A percentile compares a stretch with the other conserved stretches of the same genome.
These are phyloP conservation scores for Centropus bengalensis DNA, from an alignment of 2,113 vertebrate species.

Conservation along the genomic window DNA sequence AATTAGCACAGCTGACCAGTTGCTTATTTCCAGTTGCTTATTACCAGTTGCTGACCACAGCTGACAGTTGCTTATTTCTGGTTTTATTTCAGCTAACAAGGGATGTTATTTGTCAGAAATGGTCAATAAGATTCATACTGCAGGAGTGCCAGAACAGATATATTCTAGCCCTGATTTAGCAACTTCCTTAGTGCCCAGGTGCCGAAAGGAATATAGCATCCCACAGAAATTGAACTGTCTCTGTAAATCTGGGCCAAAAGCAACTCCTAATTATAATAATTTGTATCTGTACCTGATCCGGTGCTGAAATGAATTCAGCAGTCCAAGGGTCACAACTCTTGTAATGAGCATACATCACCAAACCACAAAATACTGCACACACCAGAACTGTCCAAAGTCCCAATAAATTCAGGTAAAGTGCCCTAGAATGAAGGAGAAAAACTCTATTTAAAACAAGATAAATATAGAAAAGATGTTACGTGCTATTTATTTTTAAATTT, in stretches of 20 bases:
- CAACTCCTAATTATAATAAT: not conserved
- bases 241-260: not conserved
- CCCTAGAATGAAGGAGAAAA: constrained; percentile 67
- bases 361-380: constrained; percentile 84
- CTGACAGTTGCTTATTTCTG: no score
- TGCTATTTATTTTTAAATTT: not conserved
- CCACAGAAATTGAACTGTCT: not conserved
- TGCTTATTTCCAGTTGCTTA: no score
- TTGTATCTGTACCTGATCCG: constrained; percentile 81
- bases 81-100: not conserved
- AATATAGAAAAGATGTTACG: not conserved
- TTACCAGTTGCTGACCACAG: no score
- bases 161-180: not conserved
- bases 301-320: constrained; percentile 78
- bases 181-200: not conserved
- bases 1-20: not conserved
- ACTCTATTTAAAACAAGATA: not conserved
- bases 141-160: not conserved
- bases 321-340: constrained; percentile 86
- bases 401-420: constrained; percentile 86
- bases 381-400: constrained; percentile 82
- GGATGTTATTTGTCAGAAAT: not conserved
- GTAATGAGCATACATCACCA: constrained; percentile 85
- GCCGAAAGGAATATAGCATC: not conserved
- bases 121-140: not conserved